These are phyloP conservation scores for Gryon sp. DNA, from an alignment of 1,140 invertebrate genomes.

Conservation along the genomic window DNA sequence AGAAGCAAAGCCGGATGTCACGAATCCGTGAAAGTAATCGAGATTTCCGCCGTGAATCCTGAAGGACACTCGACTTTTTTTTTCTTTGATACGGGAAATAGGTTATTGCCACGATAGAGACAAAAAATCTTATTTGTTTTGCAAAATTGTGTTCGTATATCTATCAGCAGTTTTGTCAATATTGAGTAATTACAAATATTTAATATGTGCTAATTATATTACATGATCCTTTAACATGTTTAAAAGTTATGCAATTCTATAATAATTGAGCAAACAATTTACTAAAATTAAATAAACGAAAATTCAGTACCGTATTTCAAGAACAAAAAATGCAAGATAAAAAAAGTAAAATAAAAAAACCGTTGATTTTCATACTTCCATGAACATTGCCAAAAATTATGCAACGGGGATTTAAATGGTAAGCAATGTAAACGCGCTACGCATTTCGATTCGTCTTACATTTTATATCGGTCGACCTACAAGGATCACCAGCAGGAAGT, in stretches of 20 bases:
- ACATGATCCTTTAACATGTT: no score
- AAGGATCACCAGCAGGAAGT: constrained; percentile 52
- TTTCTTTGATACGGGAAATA: constrained; percentile 31
- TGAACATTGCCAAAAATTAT: constrained; percentile 31
- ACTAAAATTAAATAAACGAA: no score
- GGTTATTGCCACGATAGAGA: constrained; percentile 29
- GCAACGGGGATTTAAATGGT: constrained; percentile 27
- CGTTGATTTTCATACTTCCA: constrained; percentile 38
- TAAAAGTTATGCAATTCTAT: no score
- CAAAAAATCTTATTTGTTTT: no score
- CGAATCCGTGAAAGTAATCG: constrained; percentile 60
- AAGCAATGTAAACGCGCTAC: constrained; percentile 62
- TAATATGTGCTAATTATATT: no score
- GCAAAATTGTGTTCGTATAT: background rate
- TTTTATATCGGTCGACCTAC: constrained; percentile 37
- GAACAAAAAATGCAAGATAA: no score
- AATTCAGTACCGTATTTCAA: no score
- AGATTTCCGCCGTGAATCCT: constrained; percentile 60
- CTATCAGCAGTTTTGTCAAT: background rate
- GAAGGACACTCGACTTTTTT: constrained; percentile 42
- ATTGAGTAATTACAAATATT: background rate
- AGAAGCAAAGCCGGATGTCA: constrained; percentile 49
- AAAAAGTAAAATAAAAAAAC: no score
- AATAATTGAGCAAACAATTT: no score
- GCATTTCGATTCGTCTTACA: constrained; percentile 69